Evolutionary conservation across 2,113 vertebrate genomes (phyloP).

Genomic region (Oryctolagus cuniculus): DNA sequence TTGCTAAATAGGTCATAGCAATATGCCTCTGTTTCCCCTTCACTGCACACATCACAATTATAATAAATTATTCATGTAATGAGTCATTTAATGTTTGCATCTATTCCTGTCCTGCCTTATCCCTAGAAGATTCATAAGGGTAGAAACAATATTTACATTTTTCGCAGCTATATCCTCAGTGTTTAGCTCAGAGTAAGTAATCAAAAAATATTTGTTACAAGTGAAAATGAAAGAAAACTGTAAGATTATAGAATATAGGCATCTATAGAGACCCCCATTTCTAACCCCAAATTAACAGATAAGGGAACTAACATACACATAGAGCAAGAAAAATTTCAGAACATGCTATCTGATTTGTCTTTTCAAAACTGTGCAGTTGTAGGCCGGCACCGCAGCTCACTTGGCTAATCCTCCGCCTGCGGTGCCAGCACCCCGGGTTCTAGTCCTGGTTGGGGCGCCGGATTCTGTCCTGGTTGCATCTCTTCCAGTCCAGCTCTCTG

Average conservation of each 20-base stretch:
- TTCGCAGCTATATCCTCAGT: neutral
- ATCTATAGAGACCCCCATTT: constrained; percentile 5
- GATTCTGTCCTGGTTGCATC: too few species aligned
- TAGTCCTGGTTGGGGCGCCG: too few species aligned
- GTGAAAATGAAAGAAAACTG: neutral
- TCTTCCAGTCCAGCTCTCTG: too few species aligned
- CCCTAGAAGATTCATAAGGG: neutral
- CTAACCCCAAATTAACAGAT: neutral
- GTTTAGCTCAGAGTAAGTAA: constrained; percentile 1
- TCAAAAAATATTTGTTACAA: constrained; percentile 34
- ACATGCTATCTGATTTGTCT: neutral
- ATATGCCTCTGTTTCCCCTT: constrained; percentile 40
- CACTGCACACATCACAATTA: neutral
- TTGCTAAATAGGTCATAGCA: neutral
- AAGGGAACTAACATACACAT: neutral
- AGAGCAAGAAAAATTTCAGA: neutral
- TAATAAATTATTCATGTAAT: constrained; percentile 16
- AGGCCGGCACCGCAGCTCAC: too few species aligned
- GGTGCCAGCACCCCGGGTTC: too few species aligned
- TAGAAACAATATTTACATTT: neutral
- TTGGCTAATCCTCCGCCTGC: too few species aligned
- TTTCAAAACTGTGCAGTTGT: neutral
- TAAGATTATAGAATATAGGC: neutral
- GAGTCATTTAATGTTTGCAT: neutral
- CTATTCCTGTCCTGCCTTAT: neutral